phyloP scores from a whole-genome alignment of 2,113 vertebrate species.

The Dasyurus viverrinus region DNA sequence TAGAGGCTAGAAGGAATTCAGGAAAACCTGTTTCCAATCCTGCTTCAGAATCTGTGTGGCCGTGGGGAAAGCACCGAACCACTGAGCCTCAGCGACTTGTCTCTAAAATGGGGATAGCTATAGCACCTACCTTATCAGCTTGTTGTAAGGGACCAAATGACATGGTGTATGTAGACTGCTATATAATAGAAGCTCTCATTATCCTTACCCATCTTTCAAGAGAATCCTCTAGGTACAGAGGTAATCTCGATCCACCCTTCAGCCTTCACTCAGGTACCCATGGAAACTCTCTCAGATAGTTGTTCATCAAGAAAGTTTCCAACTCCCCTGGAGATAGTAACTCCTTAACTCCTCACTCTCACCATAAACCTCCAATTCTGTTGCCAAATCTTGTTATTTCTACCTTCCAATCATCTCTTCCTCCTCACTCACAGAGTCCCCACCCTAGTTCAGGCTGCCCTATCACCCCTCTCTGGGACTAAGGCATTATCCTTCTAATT shows the following conservation, averaged over 20 bases:
- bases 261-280: neutral
- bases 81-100: neutral
- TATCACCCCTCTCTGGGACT: neutral
- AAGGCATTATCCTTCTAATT: neutral
- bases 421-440: neutral
- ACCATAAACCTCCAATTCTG: neutral
- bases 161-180: neutral
- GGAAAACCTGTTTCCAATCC: neutral
- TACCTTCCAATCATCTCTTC: neutral
- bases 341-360: neutral
- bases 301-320: neutral
- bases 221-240: neutral
- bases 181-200: neutral
- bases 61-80: neutral
- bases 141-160: neutral
- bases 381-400: neutral
- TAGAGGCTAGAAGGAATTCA: neutral
- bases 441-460: neutral
- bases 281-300: neutral
- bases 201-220: neutral
- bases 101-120: neutral
- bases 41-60: neutral
- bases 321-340: neutral
- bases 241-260: neutral
- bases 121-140: neutral